Base-by-base conservation (phyloP, 2,113 vertebrate genomes). In the Collichthys lucidus region DNA sequence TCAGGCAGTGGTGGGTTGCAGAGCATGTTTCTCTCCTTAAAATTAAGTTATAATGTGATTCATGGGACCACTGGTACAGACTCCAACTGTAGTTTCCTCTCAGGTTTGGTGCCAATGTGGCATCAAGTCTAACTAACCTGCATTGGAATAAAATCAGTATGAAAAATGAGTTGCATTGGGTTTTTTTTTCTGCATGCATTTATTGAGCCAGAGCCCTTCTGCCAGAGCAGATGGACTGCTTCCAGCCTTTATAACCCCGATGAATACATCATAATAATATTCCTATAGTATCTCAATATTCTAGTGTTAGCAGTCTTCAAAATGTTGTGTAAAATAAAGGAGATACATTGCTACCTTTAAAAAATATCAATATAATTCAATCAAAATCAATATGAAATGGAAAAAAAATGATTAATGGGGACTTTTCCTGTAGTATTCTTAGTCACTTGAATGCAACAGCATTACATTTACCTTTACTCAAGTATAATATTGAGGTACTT, bases 151-250 rank as follows among this genome's bases (percentile, higher is more conserved):
- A 40, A 40, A 40, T 40, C 35, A 5, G 59, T 64, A 29, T 31
- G 22, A 11, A 71, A 44, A 64, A 55, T 31, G 35, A 31, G 20
- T 1, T 31, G 3, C 24, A 11, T 19, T 56, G 35, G n/a, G n/a
- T n/a, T 40, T 66, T 69, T 15, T 40, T 71, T 69, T 42, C 60
- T 35, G 77, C 47, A 4, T 66, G 31, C 69, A 62, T 79, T 64
- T 87, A 20, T 69, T 73, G 57, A 55, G 9, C 67, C 52, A 64
- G 22, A 57, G 42, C 0, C 70, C 72, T 65, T 83, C 88, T 77
- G 76, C 82, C 64, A 1, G 70, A 57, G 72, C 84, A 44, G 24
- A 80, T 79, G 71, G 72, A 82, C 22, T 6, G 49, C 74, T 70
- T 67, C 67, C 82, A 74, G 79, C 66, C 60, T 64, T 49, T 55